Percentiles rank a stretch among this genome's conserved stretches.
Conservation (phyloP, 2,797 vertebrate genomes). For the Vespertilio murinus region DNA sequence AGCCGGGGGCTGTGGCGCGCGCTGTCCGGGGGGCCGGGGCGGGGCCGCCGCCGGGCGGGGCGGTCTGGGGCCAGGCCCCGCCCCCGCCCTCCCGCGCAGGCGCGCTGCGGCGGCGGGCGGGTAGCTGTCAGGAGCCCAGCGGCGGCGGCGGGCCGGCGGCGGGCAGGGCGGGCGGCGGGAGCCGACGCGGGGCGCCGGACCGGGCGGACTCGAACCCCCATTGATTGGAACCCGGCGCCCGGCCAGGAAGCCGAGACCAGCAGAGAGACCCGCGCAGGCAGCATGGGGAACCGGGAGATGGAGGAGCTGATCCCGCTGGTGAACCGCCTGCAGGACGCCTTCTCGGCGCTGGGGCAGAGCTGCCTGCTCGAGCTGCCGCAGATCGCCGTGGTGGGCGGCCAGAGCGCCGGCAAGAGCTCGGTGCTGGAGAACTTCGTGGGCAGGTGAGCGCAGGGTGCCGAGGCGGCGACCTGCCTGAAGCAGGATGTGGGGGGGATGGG, state of each 20-base stretch:
- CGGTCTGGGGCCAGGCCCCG: neutral
- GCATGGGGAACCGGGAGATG: conserved; percentile 88
- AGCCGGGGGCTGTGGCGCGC: conserved; percentile 40
- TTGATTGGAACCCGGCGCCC: neutral
- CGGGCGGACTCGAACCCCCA: neutral
- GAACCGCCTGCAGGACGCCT: conserved; percentile 95
- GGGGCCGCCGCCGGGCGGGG: neutral
- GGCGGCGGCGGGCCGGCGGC: conserved; percentile 56
- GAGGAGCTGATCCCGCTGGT: conserved; percentile 96
- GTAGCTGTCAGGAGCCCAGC: conserved; percentile 80
- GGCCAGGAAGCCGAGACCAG: neutral
- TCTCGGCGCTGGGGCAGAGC: conserved; percentile 93
- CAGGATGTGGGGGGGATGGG: too few relatives aligned
- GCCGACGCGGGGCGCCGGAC: conserved; percentile 84
- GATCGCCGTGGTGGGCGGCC: conserved; percentile 96
- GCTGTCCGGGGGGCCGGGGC: neutral
- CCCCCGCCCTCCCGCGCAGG: conserved; percentile 65
- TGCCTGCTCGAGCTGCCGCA: conserved; percentile 96
- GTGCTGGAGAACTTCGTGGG: conserved; percentile 98
- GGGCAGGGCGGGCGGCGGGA: conserved; percentile 85
- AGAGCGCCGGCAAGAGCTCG: conserved; percentile 97
- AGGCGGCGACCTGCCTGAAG: neutral
- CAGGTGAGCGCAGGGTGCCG: conserved; percentile 84
- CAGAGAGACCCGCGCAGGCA: neutral
- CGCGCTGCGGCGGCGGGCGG: conserved; percentile 62